Base-by-base conservation (phyloP, 2,888 invertebrate genomes). In the Microctonus hyperodae region DNA sequence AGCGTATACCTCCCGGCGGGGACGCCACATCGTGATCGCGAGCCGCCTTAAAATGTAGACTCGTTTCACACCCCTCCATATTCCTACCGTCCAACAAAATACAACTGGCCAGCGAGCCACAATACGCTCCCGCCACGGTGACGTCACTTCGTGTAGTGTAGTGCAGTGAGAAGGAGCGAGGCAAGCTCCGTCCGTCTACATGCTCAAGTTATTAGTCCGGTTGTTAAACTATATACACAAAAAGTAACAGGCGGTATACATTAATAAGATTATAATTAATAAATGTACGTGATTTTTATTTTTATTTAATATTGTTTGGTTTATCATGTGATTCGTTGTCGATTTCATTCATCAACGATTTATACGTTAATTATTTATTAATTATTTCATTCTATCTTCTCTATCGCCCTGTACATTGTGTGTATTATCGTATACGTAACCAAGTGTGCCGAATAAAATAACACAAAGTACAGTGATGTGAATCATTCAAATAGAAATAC, bases 111-210 rank as follows among this genome's bases (percentile, higher is more conserved):
- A 77, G 81, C 81, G 82, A 83, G 80, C 82, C 81, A 71, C 78
- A 74, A 73, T 79, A 75, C 78, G 78, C 81, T 83, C 84, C 84
- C 84, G 84, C 85, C 84, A 84, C 79, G 81, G 84, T 85, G 85
- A 85, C 85, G 85, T 85, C 85, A 85, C 83, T 83, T 79, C 71
- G 81, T 78, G 83, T 83, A 81, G 83, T 82, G 84, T 84, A 85
- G 84, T 84, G 84, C 84, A 84, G 84, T 83, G 84, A 83, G 82
- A 78, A 81, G 83, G 82, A 84, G 82, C 81, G 76, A 76, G 78
- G 75, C 56, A 73, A 74, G 78, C 76, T 81, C 81, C 81, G 79
- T 78, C 78, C 80, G 77, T 76, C 76, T 80, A 78, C 77, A 78
- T 79, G 76, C 73, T 73, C 73, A 76, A 77, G 68, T 70, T 70